These are phyloP conservation scores for Prietella phreatophila DNA, from an alignment of 2,113 vertebrate species.

Conservation along the genomic window DNA sequence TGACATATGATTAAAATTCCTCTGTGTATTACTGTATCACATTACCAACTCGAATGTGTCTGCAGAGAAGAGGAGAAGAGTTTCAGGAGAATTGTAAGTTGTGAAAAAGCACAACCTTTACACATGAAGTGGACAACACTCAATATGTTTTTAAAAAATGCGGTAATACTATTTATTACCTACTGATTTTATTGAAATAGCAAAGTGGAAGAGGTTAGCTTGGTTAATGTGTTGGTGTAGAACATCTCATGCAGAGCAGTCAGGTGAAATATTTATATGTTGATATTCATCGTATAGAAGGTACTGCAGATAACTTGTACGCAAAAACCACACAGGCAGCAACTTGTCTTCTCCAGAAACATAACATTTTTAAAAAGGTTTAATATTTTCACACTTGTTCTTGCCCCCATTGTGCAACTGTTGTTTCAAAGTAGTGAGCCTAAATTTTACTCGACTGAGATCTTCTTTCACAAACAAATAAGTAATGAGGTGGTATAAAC, in stretches of 20 bases:
- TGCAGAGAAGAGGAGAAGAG: background rate
- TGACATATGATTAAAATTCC: no score
- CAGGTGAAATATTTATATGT: no score
- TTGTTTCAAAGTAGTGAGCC: background rate
- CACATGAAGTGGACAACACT: background rate
- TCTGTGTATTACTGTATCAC: no score
- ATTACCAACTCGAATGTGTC: no score
- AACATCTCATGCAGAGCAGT: no score
- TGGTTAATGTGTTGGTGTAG: background rate
- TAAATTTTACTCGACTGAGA: background rate
- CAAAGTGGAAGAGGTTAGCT: no score
- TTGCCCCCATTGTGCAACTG: background rate
- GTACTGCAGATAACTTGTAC: no score
- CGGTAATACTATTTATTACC: background rate
- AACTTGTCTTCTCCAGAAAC: background rate
- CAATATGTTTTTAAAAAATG: background rate
- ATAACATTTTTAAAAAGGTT: background rate
- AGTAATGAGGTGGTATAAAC: background rate
- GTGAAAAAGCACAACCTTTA: background rate
- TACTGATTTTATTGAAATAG: background rate
- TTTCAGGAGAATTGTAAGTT: background rate
- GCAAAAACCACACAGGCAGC: background rate
- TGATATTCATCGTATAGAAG: no score
- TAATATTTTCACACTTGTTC: background rate
- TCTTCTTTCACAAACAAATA: background rate